Evolutionary conservation across 2,113 vertebrate genomes (phyloP).

Genomic region (Ammodytes dubius): DNA sequence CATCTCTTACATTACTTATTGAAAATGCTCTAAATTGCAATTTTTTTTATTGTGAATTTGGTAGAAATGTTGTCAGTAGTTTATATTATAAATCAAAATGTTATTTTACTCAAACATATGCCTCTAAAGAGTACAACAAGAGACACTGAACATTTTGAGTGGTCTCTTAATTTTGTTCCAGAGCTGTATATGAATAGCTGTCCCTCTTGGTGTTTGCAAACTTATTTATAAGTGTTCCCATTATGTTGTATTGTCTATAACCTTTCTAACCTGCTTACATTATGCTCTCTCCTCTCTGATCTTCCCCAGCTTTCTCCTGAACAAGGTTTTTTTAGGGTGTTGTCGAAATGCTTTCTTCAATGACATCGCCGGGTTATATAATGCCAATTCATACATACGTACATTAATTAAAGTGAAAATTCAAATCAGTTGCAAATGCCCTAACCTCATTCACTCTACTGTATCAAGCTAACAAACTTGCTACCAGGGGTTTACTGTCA

Average conservation of each 20-base stretch:
- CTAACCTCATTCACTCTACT: not conserved
- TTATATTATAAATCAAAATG: too few relatives aligned
- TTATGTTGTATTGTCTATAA: not conserved
- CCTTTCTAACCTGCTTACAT: not conserved
- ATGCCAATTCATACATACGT: not conserved
- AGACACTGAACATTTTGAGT: too few relatives aligned
- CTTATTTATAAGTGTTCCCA: not conserved
- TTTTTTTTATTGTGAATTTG: too few relatives aligned
- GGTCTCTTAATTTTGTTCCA: not conserved
- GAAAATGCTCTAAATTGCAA: too few relatives aligned
- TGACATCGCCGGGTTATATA: not conserved
- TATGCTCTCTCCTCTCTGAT: not conserved
- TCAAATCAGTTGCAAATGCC: slow-evolving; percentile 13
- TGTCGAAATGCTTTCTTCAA: not conserved
- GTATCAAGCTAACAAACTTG: slow-evolving; percentile 19
- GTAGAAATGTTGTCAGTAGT: too few relatives aligned
- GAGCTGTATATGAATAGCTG: not conserved
- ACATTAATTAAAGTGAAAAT: slow-evolving; percentile 2
- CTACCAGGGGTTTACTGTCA: not conserved
- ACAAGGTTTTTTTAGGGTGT: not conserved
- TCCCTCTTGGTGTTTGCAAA: not conserved
- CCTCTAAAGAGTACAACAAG: too few relatives aligned
- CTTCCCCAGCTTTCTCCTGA: not conserved
- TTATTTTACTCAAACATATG: too few relatives aligned
- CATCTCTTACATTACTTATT: too few relatives aligned